Evolutionary conservation across 2,797 vertebrate genomes (phyloP).

Genomic region (Crenuchus spilurus): DNA sequence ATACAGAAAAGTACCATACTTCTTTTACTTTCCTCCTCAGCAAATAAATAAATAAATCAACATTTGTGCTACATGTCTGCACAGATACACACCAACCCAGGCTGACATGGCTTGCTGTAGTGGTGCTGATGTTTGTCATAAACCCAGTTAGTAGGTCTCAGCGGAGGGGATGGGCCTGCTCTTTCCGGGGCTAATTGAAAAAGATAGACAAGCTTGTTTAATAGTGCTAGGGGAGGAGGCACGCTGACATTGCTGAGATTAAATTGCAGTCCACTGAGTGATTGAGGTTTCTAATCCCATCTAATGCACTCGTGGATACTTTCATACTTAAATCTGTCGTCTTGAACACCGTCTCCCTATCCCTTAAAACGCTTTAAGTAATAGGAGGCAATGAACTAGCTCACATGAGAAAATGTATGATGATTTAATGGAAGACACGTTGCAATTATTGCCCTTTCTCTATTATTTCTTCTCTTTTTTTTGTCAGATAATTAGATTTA

Average conservation of each 20-base stretch:
- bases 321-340: constrained; percentile 60
- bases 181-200: constrained; percentile 48
- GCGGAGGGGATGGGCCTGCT: constrained; percentile 38
- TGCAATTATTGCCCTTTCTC: constrained; percentile 69
- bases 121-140: constrained; percentile 53
- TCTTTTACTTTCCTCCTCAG: background rate
- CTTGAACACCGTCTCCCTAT: constrained; percentile 49
- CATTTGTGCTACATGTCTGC: background rate
- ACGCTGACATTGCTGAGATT: constrained; percentile 61
- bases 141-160: constrained; percentile 42
- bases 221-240: constrained; percentile 46
- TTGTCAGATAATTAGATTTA: constrained; percentile 76
- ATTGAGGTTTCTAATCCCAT: constrained; percentile 66
- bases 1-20: background rate
- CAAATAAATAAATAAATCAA: background rate
- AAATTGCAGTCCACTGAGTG: constrained; percentile 62
- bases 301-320: constrained; percentile 67
- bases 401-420: constrained; percentile 61
- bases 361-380: constrained; percentile 60
- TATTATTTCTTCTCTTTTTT: constrained; percentile 68
- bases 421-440: constrained; percentile 65
- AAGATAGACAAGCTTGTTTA: constrained; percentile 58
- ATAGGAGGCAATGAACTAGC: constrained; percentile 65
- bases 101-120: constrained; percentile 33
- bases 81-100: background rate